phyloP scores from a whole-genome alignment of 2,888 invertebrate genomes.

The Erynnis tages region DNA sequence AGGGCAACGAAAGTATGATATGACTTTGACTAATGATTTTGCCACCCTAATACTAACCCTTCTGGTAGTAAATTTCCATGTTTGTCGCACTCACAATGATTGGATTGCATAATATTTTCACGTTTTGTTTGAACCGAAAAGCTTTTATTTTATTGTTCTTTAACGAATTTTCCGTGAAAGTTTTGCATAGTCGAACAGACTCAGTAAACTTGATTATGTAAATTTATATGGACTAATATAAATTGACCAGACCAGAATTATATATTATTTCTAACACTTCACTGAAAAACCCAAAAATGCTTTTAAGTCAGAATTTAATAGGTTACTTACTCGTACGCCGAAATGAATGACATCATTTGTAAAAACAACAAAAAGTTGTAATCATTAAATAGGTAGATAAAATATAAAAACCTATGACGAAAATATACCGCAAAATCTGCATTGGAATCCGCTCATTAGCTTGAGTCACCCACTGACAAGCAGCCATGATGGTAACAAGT shows the following conservation, averaged over 20 bases:
- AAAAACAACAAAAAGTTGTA: no score
- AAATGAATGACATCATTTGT: background rate
- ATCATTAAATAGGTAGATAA: no score
- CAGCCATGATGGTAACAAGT: constrained; percentile 22
- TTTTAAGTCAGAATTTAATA: no score
- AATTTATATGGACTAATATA: no score
- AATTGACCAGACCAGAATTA: no score
- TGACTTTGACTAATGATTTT: constrained; percentile 53
- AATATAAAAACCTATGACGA: no score
- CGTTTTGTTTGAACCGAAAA: background rate
- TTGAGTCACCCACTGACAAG: constrained; percentile 26
- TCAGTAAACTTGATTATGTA: no score
- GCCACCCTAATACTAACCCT: constrained; percentile 46
- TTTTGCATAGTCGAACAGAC: no score
- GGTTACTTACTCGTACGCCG: no score
- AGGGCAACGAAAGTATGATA: constrained; percentile 36
- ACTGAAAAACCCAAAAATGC: no score
- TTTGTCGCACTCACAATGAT: constrained; percentile 56
- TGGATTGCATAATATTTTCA: constrained; percentile 47
- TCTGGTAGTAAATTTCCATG: constrained; percentile 45
- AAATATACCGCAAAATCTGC: constrained; percentile 28
- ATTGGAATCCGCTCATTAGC: constrained; percentile 29
- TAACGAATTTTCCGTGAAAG: background rate
- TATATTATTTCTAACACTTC: no score
- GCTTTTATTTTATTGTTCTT: background rate